These are phyloP conservation scores for Silurus meridionalis DNA, from an alignment of 2,113 vertebrate genomes.

Conservation along the genomic window DNA sequence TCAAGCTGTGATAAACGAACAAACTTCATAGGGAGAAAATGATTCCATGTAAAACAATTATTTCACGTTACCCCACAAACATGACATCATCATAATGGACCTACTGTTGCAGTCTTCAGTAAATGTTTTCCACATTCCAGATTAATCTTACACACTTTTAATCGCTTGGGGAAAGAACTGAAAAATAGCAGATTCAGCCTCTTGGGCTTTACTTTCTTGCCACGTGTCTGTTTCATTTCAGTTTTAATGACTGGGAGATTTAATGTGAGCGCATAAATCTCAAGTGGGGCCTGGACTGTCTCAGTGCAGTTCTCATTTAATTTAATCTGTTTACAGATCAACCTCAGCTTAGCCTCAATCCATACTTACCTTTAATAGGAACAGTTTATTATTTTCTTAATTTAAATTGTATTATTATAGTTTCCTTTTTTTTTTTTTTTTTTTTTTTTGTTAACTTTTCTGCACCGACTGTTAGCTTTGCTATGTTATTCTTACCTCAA, in stretches of 20 bases:
- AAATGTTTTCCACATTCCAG: neutral
- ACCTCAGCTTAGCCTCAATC: neutral
- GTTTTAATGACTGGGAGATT: neutral
- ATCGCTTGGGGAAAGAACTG: neutral
- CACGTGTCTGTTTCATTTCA: neutral
- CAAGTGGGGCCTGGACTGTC: neutral
- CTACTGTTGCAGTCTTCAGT: neutral
- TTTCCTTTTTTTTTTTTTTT: neutral
- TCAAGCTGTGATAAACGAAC: too few species aligned
- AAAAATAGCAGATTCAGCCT: neutral
- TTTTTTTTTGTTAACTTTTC: neutral
- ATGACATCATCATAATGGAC: neutral
- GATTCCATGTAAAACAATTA: neutral
- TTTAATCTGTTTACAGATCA: constrained; percentile 26
- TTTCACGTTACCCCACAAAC: neutral
- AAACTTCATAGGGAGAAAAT: too few species aligned
- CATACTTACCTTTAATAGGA: neutral
- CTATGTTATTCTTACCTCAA: neutral
- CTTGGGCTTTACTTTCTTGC: neutral
- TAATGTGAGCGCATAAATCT: neutral
- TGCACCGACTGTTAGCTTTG: neutral
- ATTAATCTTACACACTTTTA: neutral
- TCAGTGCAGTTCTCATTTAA: neutral
- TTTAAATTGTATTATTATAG: neutral
- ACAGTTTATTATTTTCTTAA: neutral